Evolutionary conservation across 92 coral and sea anemone species (phyloP), one percentile per base, ranked within the genome.

Genomic region (Bergia sp.): DNA sequence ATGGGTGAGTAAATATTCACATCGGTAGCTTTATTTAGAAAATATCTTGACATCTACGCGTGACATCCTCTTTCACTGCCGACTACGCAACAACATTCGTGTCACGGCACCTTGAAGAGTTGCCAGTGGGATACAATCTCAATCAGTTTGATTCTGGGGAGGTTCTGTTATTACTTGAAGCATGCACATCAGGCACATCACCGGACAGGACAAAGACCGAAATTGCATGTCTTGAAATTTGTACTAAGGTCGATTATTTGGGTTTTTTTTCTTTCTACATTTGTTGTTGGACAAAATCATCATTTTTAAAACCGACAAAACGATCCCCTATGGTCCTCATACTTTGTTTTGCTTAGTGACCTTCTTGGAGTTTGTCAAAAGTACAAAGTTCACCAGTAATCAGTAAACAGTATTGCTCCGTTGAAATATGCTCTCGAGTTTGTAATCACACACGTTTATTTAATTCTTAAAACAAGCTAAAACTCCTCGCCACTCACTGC

Each of bases 1-100:
- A 94, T 96, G 96, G 98, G 98, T 96, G 75, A 90, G 96, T 66
- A 44, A 16, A n/a, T 7, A 8, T 10, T 44, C 18, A 4, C 47
- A 36, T 50, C 44, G n/a, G 37, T 37, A 37, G 9, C 37, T 67
- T 20, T n/a, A 6, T 43, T 42, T 5, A 85, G 43, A 71, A 49
- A 21, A 9, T 29, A 71, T 7, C 78, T 39, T 37, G 21, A 1
- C 47, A 12, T 37, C 78, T 74, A 37, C 44, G 78, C 76, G 76
- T 76, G 80, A 76, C 53, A 39, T 76, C 0, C 7, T 41, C 37
- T 41, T 38, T 13, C 44, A 29, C 16, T 74, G n/a, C 5, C 69
- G 29, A 18, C n/a, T 74, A 74, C 79, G 79, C 79, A 74, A 74
- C 18, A 42, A 76, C 53, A 41, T 76, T 76, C 37, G 49, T 41